phyloP scores from a whole-genome alignment of 2,888 invertebrate species.

The Pyrgus malvae region DNA sequence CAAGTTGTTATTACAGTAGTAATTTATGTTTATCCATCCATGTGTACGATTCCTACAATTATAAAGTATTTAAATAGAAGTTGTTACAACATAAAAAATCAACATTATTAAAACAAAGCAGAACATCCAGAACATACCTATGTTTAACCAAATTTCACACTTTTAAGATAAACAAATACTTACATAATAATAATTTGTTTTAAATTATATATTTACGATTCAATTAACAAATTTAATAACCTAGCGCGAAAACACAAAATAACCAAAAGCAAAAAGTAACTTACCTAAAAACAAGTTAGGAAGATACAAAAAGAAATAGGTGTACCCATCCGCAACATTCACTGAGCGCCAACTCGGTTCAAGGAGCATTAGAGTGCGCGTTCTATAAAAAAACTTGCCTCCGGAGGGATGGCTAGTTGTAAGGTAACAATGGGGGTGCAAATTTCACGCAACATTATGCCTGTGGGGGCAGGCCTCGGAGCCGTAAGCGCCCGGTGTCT shows the following conservation, averaged over 20 bases:
- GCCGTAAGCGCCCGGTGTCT: conserved; percentile 46
- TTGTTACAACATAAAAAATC: too few relatives aligned
- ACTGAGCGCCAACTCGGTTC: conserved; percentile 50
- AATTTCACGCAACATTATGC: conserved; percentile 79
- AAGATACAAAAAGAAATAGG: conserved; percentile 13
- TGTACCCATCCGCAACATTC: conserved; percentile 27
- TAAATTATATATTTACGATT: too few relatives aligned
- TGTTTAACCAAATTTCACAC: too few relatives aligned
- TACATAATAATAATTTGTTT: too few relatives aligned
- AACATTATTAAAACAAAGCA: too few relatives aligned
- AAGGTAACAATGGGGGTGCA: conserved; percentile 68
- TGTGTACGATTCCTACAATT: too few relatives aligned
- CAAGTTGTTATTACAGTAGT: too few relatives aligned
- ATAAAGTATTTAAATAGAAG: too few relatives aligned
- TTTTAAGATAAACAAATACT: too few relatives aligned
- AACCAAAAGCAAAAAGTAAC: too few relatives aligned
- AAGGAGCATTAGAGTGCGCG: conserved; percentile 52
- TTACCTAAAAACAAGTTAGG: not conserved
- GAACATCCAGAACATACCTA: too few relatives aligned
- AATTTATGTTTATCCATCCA: too few relatives aligned
- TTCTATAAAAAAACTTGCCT: conserved; percentile 49
- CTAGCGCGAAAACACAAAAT: not conserved
- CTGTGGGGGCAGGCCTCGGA: conserved; percentile 43
- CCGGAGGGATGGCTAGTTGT: conserved; percentile 52
- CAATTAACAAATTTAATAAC: not conserved